These are phyloP conservation scores for Pterocles orientalis DNA, from an alignment of 2,113 vertebrate species.

Conservation along the genomic window DNA sequence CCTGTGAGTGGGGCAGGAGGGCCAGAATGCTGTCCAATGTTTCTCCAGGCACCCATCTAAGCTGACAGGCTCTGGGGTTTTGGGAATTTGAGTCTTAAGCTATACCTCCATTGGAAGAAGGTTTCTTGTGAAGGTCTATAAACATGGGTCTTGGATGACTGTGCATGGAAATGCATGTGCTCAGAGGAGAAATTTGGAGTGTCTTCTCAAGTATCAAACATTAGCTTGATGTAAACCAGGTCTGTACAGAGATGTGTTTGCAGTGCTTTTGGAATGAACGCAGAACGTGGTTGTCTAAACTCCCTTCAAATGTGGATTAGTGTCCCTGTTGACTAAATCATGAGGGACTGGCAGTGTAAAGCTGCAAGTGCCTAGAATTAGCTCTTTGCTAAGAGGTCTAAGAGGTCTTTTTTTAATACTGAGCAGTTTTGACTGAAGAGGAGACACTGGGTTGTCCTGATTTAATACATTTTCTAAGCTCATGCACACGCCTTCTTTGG, in stretches of 20 bases:
- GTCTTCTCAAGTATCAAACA: neutral
- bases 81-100: neutral
- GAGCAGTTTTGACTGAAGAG: neutral
- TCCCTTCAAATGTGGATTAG: neutral
- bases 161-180: neutral
- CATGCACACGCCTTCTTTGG: neutral
- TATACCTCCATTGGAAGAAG: neutral
- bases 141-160: neutral
- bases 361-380: neutral
- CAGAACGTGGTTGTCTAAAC: neutral
- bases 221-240: neutral
- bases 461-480: neutral
- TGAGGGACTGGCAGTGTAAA: neutral
- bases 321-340: neutral
- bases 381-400: neutral
- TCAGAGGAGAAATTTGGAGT: neutral
- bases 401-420: neutral
- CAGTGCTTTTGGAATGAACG: neutral
- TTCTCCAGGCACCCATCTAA: neutral
- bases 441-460: neutral
- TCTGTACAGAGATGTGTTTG: neutral
- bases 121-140: neutral
- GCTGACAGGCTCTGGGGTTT: neutral
- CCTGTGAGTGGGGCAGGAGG: neutral
- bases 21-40: neutral